Base-by-base conservation (phyloP, 2,797 vertebrate genomes). In the Hipposideros larvatus region DNA sequence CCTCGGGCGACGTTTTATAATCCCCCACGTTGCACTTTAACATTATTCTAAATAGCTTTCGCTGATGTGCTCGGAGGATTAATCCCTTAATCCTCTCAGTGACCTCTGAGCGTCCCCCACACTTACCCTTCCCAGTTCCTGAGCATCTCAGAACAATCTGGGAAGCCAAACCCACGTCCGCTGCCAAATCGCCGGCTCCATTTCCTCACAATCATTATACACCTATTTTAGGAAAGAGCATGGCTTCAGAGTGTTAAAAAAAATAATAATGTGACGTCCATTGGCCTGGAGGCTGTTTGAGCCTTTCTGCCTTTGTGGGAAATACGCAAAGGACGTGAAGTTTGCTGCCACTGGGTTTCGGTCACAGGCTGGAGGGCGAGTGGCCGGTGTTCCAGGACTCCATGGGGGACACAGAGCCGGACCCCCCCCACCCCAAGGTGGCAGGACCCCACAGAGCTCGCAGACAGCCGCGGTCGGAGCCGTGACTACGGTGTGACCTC, bases 381-480 rank as follows among this genome's bases (percentile, higher is more conserved):
- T 6, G 3, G 10, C 0, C 0, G 18, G 11, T 21, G 5, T 22
- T 57, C 51, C 21, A 16, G 51, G 84, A 31, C 4, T 5, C 26
- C 7, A 0, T 5, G 5, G 34, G 84, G 43, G 24, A 21, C 51
- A 21, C 6, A 14, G 34, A 5, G 8, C 34, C 10, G 7, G 24
- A 11, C 7, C 19, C 15, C 34, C 15, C 9, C 43, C 43, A 6
- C 6, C 48, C 48, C 48, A 51, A 1, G 21, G 53, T 1, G 5
- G 37, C 3, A 7, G 11, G 11, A 61, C 15, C 61, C 46, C 21
- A 4, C 61, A 24, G 61, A 13, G 31, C 80, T 16, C 6, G 0
- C 10, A 2, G 28, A 4, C 2, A 9, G 13, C 46, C 22, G 24
- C 43, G 1, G 15, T 5, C 11, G 0, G 7, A 4, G 7, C 8